Percentiles rank a stretch among this genome's conserved stretches.
Evolutionary conservation across 2,888 invertebrate species (phyloP).

Genomic region (Spilarctia lutea): DNA sequence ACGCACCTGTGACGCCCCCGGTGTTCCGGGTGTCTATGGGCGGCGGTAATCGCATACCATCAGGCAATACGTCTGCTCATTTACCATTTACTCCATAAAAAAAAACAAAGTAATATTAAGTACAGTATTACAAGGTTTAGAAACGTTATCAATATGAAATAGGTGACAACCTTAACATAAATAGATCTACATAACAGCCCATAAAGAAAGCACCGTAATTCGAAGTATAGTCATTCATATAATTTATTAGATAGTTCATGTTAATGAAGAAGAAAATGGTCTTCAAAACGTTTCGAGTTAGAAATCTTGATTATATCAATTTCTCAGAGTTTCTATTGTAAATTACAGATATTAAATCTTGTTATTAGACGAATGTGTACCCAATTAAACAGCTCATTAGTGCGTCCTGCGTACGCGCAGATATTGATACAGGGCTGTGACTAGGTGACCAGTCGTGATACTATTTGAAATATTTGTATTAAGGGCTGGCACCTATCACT

Average conservation of each 20-base stretch:
- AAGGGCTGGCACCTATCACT: conserved; percentile 38
- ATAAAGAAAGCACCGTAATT: not conserved
- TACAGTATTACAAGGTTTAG: too few species aligned
- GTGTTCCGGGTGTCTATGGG: too few species aligned
- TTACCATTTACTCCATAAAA: too few species aligned
- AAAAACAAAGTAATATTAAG: too few species aligned
- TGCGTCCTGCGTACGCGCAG: conserved; percentile 44
- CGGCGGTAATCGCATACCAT: too few species aligned
- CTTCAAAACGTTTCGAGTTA: not conserved
- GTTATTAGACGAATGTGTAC: conserved; percentile 41
- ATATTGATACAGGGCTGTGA: conserved; percentile 45
- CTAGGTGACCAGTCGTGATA: conserved; percentile 48
- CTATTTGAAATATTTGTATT: conserved; percentile 39
- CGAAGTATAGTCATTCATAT: not conserved
- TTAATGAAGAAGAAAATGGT: not conserved
- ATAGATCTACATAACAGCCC: not conserved
- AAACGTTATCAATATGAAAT: not conserved
- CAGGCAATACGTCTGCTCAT: too few species aligned
- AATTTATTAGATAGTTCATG: not conserved
- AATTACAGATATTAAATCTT: conserved; percentile 44
- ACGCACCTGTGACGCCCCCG: too few species aligned
- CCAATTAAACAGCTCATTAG: conserved; percentile 50
- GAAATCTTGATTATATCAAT: conserved; percentile 10
- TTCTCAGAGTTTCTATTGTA: conserved; percentile 33
- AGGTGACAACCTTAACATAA: not conserved